Conservation (phyloP, 2,113 vertebrate genomes). For the Amblyopsis rosae region DNA sequence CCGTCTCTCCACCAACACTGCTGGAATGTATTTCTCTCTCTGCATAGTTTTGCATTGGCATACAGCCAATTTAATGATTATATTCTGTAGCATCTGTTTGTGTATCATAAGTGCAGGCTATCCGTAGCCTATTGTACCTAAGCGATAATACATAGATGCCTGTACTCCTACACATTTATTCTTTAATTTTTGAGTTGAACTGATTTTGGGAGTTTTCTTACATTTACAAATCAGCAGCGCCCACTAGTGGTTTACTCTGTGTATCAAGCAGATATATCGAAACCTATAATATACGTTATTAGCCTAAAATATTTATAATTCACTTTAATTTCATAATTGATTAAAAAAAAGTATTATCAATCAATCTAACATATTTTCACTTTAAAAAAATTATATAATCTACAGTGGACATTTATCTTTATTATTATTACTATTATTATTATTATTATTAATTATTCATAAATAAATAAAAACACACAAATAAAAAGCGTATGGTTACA, state of each 20-base stretch:
- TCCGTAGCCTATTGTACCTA: constrained; percentile 1
- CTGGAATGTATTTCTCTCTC: background rate
- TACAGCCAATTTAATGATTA: constrained; percentile 31
- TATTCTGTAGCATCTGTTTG: constrained; percentile 41
- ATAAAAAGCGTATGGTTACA: too few species aligned
- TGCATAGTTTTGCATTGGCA: background rate
- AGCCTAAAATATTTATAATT: too few species aligned
- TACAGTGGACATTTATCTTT: too few species aligned
- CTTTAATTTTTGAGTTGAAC: background rate
- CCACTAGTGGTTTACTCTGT: constrained; percentile 30
- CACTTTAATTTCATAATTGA: too few species aligned
- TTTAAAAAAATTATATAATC: too few species aligned
- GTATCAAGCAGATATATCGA: background rate
- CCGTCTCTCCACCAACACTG: constrained; percentile 1
- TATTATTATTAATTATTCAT: too few species aligned
- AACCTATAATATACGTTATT: background rate
- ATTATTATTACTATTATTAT: too few species aligned
- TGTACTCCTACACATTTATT: constrained; percentile 24
- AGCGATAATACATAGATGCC: constrained; percentile 29
- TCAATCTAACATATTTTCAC: too few species aligned
- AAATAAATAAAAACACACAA: too few species aligned
- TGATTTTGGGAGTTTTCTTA: background rate
- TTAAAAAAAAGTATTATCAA: too few species aligned
- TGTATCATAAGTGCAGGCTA: constrained; percentile 15
- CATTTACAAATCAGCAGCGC: constrained; percentile 52